A percentile compares a stretch with the other conserved stretches of the same genome.
Evolutionary conservation across 2,797 vertebrate genomes (phyloP).

Genomic region (Malurus splendens): DNA sequence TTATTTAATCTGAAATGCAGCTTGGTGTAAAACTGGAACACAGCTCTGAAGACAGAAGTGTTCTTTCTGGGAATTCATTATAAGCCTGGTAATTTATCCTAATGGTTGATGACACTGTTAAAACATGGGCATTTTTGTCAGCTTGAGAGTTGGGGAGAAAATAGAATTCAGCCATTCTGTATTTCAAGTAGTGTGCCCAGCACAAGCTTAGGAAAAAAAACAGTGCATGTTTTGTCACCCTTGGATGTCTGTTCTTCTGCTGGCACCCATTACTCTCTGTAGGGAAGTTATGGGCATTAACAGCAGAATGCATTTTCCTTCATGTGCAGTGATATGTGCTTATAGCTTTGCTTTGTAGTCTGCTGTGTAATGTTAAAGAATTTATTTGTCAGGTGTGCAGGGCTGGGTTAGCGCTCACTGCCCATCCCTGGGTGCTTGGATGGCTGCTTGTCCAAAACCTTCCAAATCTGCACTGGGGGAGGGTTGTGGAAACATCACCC

Average conservation of each 20-base stretch:
- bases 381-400: slow-evolving; percentile 7
- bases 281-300: background rate
- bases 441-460: background rate
- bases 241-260: background rate
- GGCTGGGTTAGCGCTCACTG: background rate
- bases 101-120: slow-evolving; percentile 15
- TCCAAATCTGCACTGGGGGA: background rate
- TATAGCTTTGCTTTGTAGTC: background rate
- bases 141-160: background rate
- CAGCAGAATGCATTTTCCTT: slow-evolving; percentile 15
- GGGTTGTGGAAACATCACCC: background rate
- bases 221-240: background rate
- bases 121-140: background rate
- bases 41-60: background rate
- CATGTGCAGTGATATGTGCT: background rate
- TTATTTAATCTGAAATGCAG: background rate
- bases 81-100: background rate
- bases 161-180: background rate
- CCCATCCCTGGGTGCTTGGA: background rate
- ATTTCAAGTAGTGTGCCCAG: background rate
- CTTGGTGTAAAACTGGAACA: background rate
- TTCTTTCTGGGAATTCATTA: background rate
- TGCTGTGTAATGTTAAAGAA: background rate
- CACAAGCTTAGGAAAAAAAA: background rate
- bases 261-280: background rate